These are phyloP conservation scores for Drosophila guanche DNA, from an alignment of 1,140 invertebrate genomes.

Conservation along the genomic window DNA sequence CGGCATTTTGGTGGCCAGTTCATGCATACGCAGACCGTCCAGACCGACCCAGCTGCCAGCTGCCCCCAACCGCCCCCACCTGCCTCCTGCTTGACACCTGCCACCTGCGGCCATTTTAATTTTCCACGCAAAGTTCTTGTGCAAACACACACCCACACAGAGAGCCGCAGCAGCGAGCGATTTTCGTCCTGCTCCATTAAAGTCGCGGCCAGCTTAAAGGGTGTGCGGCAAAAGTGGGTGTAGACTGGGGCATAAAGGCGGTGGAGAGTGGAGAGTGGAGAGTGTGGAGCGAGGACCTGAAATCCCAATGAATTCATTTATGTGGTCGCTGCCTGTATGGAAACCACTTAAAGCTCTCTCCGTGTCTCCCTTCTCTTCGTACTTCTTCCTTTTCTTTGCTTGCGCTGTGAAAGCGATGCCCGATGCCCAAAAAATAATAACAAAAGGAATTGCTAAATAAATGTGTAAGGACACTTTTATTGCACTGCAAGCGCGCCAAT, in stretches of 20 bases:
- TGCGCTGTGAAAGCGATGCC: constrained; percentile 33
- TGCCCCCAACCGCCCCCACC: background rate
- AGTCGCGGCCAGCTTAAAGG: constrained; percentile 57
- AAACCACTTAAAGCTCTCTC: constrained; percentile 66
- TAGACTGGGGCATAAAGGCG: too few relatives aligned
- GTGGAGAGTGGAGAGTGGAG: background rate
- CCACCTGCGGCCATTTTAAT: constrained; percentile 80
- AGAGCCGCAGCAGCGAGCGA: constrained; percentile 12
- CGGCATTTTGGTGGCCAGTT: constrained; percentile 58
- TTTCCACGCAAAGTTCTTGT: constrained; percentile 75
- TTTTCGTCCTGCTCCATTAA: constrained; percentile 49
- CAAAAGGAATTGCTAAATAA: constrained; percentile 81
- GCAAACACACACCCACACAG: constrained; percentile 57
- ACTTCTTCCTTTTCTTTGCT: background rate
- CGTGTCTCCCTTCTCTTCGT: background rate
- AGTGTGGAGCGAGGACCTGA: too few relatives aligned
- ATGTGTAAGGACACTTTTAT: constrained; percentile 81
- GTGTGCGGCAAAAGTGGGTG: background rate
- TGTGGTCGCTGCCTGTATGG: constrained; percentile 18
- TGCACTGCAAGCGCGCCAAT: constrained; percentile 69
- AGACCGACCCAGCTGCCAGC: background rate
- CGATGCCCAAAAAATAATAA: constrained; percentile 74
- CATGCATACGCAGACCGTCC: constrained; percentile 32
- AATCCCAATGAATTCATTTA: constrained; percentile 60
- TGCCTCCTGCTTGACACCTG: constrained; percentile 41